Conservation (phyloP, 2,797 vertebrate genomes). For the Acanthurus tractus region DNA sequence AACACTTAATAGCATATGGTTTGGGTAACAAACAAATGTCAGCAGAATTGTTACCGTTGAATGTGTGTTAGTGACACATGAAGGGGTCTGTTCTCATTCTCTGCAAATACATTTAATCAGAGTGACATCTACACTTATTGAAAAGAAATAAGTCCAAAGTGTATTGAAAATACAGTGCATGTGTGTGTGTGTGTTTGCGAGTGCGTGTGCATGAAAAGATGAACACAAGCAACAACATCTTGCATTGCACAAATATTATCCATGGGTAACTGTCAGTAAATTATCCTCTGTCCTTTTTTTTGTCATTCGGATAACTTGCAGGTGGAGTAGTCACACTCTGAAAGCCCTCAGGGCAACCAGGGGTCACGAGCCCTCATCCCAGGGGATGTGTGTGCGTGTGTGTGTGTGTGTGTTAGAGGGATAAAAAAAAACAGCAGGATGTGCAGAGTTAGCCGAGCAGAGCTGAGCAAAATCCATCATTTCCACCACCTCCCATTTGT, state of each 20-base stretch:
- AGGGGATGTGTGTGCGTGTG: slow-evolving; percentile 37
- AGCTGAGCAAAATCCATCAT: slow-evolving; percentile 46
- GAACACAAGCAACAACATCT: not conserved
- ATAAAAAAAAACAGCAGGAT: slow-evolving; percentile 35
- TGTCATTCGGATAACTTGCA: slow-evolving; percentile 76
- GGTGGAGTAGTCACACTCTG: slow-evolving; percentile 71
- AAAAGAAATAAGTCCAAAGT: not conserved
- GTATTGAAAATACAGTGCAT: no score
- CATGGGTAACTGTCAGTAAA: slow-evolving; percentile 44
- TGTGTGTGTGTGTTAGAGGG: slow-evolving; percentile 25
- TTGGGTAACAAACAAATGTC: not conserved
- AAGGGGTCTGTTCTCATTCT: not conserved
- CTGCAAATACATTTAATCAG: not conserved
- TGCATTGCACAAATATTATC: slow-evolving; percentile 38
- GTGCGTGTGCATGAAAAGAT: not conserved
- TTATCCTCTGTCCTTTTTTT: slow-evolving; percentile 58
- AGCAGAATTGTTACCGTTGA: not conserved
- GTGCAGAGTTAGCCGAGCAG: slow-evolving; percentile 54
- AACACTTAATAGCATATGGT: not conserved
- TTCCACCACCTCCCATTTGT: slow-evolving; percentile 56
- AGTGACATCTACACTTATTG: not conserved
- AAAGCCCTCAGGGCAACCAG: slow-evolving; percentile 69
- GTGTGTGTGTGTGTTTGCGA: no score
- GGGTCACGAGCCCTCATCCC: slow-evolving; percentile 72
- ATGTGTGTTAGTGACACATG: not conserved